A percentile compares a stretch with the other conserved stretches of the same genome.
phyloP scores from a whole-genome alignment of 23 tunicate species.

The Clavelina lepadiformis region DNA sequence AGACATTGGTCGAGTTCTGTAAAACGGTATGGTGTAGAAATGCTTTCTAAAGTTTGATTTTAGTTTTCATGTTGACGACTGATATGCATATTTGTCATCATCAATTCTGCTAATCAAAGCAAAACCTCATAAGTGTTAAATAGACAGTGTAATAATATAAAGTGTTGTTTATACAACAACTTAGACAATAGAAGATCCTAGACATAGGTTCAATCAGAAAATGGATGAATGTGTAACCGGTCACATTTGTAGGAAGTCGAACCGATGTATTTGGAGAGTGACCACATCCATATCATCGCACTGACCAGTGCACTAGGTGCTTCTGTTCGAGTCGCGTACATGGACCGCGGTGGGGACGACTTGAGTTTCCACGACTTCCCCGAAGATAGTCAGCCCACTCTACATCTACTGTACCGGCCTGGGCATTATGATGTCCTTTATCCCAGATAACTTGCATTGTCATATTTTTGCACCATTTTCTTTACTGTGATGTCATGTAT shows the following conservation, averaged over 20 bases:
- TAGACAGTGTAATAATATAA: no score
- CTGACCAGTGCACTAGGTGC: constrained; percentile 55
- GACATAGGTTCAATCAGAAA: no score
- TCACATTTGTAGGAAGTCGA: constrained; percentile 69
- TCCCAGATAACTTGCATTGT: constrained; percentile 46
- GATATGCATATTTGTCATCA: no score
- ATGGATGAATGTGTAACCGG: no score
- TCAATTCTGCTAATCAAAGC: no score
- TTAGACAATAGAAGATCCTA: no score
- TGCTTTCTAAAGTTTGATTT: no score
- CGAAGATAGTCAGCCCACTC: constrained; percentile 55
- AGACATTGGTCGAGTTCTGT: constrained; percentile 70
- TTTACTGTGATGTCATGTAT: constrained; percentile 2
- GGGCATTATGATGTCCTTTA: constrained; percentile 88
- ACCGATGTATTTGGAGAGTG: constrained; percentile 93
- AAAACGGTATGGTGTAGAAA: no score
- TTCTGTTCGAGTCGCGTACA: constrained; percentile 70
- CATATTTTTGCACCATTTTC: background rate
- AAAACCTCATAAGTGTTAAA: no score
- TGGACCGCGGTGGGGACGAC: constrained; percentile 60
- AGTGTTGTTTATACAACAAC: no score
- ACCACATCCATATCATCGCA: constrained; percentile 84
- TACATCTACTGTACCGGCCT: constrained; percentile 79
- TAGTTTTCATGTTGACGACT: no score
- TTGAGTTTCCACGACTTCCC: constrained; percentile 78